Percentiles rank a stretch among this genome's conserved stretches.
These are phyloP conservation scores for Chalcosyrphus nemorum DNA, from an alignment of 2,888 invertebrate species.

Conservation along the genomic window DNA sequence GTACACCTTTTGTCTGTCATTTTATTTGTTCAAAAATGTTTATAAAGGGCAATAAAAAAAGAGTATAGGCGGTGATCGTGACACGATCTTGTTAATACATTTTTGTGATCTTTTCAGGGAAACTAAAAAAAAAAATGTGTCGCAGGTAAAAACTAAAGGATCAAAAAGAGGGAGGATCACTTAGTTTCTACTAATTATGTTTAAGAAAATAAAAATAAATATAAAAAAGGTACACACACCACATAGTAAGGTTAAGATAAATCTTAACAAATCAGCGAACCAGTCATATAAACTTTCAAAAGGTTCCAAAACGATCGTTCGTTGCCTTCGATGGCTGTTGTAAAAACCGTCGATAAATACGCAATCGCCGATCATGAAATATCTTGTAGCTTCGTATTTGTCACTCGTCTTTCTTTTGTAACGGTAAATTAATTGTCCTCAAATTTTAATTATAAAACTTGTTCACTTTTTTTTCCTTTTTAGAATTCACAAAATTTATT, in stretches of 20 bases:
- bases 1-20: not conserved
- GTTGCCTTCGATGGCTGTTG: slow-evolving; percentile 33
- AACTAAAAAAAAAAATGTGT: not conserved
- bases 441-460: not conserved
- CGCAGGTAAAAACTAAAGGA: not conserved
- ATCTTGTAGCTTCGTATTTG: not conserved
- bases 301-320: slow-evolving; percentile 37
- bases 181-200: not conserved
- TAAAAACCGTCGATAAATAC: slow-evolving; percentile 35
- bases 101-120: not conserved
- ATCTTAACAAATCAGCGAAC: slow-evolving; percentile 64
- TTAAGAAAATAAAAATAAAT: not conserved
- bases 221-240: slow-evolving; percentile 67
- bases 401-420: slow-evolving; percentile 10
- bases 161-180: slow-evolving; percentile 10
- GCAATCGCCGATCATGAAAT: slow-evolving; percentile 54
- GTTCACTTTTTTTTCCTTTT: slow-evolving; percentile 11
- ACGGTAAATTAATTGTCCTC: not conserved
- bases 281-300: slow-evolving; percentile 42
- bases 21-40: not conserved
- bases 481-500: not conserved
- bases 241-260: slow-evolving; percentile 69
- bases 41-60: not conserved
- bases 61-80: too few species aligned
- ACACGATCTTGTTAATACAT: not conserved